Evolutionary conservation across 2,113 vertebrate species (phyloP).

Genomic region (Myiopsitta monachus): DNA sequence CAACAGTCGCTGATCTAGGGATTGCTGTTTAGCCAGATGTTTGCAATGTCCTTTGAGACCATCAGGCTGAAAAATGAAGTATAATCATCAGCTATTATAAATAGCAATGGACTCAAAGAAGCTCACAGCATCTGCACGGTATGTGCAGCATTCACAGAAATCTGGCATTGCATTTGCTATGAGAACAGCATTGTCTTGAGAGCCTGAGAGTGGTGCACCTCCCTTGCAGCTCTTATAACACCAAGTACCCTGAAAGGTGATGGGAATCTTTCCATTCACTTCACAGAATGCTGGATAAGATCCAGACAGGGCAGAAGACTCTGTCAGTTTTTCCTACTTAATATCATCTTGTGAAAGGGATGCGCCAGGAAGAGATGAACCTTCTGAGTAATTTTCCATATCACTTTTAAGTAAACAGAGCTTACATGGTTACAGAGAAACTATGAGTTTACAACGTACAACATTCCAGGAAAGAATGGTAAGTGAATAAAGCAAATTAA

Average conservation of each 20-base stretch:
- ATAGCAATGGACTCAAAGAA: not conserved
- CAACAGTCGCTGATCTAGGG: not conserved
- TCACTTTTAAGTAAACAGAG: not conserved
- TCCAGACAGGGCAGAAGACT: not conserved
- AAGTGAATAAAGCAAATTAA: not conserved
- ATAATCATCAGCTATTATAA: not conserved
- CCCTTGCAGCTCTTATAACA: not conserved
- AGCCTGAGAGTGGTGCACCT: not conserved
- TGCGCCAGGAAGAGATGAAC: not conserved
- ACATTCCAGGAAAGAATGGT: not conserved
- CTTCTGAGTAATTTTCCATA: not conserved
- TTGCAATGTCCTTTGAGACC: not conserved
- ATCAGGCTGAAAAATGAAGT: not conserved
- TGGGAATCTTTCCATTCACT: not conserved
- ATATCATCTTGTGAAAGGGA: rapidly evolving
- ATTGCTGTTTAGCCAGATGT: not conserved
- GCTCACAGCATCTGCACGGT: not conserved
- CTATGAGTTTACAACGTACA: not conserved
- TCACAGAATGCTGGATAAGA: not conserved
- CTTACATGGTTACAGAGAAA: not conserved
- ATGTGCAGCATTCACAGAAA: not conserved
- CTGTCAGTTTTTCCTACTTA: not conserved
- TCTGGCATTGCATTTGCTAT: not conserved
- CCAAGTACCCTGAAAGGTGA: not conserved
- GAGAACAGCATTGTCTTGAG: not conserved